Percentiles rank a stretch among this genome's conserved stretches.
Evolutionary conservation across 23 tunicate genomes (phyloP).

Genomic region (Diplosoma virens): DNA sequence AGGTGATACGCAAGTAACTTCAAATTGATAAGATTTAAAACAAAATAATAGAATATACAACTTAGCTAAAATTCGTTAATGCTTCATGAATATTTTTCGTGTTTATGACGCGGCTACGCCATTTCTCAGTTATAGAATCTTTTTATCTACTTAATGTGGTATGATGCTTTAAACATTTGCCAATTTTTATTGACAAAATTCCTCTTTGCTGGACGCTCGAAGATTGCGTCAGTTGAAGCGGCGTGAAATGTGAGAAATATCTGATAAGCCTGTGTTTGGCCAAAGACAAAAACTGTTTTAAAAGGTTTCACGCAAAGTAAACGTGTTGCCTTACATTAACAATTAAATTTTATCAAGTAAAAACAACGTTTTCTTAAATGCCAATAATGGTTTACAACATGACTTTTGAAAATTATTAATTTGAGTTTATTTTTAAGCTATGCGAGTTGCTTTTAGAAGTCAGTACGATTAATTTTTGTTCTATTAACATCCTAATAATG

Average conservation of each 20-base stretch:
- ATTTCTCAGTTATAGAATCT: no score
- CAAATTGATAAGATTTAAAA: no score
- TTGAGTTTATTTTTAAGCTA: neutral
- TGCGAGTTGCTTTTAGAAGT: neutral
- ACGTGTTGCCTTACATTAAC: neutral
- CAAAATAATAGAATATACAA: no score
- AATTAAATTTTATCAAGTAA: neutral
- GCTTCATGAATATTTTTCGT: no score
- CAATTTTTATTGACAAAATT: neutral
- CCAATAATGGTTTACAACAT: neutral
- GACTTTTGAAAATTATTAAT: neutral
- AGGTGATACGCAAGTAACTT: no score
- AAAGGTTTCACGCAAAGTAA: neutral
- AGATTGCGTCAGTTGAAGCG: neutral
- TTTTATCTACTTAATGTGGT: no score
- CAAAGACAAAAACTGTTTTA: neutral
- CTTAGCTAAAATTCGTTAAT: no score
- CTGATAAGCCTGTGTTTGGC: neutral
- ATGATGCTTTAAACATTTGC: neutral
- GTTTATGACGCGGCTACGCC: no score
- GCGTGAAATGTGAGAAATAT: neutral
- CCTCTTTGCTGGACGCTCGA: neutral
- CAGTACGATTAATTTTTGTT: neutral
- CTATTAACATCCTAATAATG: neutral
- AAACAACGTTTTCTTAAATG: neutral